Conservation (phyloP, 2,888 invertebrate genomes). For the Drosophila percnosoma region DNA sequence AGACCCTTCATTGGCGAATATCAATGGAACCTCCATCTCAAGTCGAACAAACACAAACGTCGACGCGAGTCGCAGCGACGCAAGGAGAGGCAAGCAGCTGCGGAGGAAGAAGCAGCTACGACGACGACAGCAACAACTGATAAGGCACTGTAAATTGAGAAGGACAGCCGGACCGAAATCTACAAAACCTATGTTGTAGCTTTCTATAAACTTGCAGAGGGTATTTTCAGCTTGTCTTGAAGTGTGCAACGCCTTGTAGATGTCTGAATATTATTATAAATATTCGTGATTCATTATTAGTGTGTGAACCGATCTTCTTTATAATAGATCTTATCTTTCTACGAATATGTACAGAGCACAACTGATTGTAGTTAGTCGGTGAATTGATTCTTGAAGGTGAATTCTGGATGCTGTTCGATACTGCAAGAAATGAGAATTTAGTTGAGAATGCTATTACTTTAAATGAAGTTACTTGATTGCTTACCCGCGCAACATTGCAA, state of each 20-base stretch:
- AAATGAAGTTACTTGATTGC: conserved; percentile 21
- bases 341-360: not conserved
- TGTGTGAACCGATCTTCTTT: too few relatives aligned
- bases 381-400: conserved; percentile 87
- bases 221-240: not conserved
- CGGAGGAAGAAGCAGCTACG: too few relatives aligned
- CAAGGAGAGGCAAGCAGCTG: too few relatives aligned
- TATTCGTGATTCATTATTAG: not conserved
- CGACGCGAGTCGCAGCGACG: too few relatives aligned
- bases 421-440: conserved; percentile 64
- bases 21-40: too few relatives aligned
- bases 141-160: too few relatives aligned
- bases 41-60: too few relatives aligned
- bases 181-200: conserved; percentile 17
- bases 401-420: conserved; percentile 89
- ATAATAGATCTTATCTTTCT: not conserved
- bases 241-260: conserved; percentile 1
- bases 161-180: not conserved
- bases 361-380: conserved; percentile 46
- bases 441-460: not conserved
- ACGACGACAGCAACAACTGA: too few relatives aligned
- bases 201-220: not conserved
- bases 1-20: too few relatives aligned
- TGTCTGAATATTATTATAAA: not conserved
- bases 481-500: conserved; percentile 89